A percentile compares a stretch with the other conserved stretches of the same genome.
Evolutionary conservation across 2,888 invertebrate species (phyloP).

Genomic region (Chrysotoxum bicinctum): DNA sequence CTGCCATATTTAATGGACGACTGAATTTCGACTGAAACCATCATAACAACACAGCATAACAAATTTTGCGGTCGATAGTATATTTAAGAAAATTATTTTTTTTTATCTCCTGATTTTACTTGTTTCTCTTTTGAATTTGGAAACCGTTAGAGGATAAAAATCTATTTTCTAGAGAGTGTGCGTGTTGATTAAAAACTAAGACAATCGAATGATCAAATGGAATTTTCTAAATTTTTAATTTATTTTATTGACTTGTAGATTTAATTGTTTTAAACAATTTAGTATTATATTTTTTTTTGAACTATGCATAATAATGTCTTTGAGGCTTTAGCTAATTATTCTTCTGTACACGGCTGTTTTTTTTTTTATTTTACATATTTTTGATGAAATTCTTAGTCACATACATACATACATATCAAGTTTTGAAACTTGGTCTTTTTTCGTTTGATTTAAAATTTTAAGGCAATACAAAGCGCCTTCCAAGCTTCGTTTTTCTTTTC

Average conservation of each 20-base stretch:
- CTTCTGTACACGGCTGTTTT: conserved; percentile 1
- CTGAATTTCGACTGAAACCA: not conserved
- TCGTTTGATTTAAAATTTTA: not conserved
- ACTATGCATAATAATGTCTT: not conserved
- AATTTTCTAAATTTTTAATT: conserved; percentile 8
- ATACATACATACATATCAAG: too few species aligned
- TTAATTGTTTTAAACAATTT: not conserved
- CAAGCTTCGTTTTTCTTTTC: too few species aligned
- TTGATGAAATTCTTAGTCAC: not conserved
- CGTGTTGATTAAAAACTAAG: conserved; percentile 6
- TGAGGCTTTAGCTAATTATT: not conserved
- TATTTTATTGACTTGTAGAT: not conserved
- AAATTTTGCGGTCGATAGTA: conserved; percentile 14
- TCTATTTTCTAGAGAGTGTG: conserved; percentile 1
- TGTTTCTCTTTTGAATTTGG: conserved; percentile 45
- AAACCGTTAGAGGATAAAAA: conserved; percentile 5
- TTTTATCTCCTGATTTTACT: conserved; percentile 42
- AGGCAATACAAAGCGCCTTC: too few species aligned
- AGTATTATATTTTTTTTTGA: not conserved
- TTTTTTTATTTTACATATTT: not conserved
- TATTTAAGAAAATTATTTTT: conserved; percentile 9
- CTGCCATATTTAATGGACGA: conserved; percentile 24
- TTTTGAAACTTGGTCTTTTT: too few species aligned
- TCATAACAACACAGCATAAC: not conserved
- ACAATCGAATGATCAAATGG: not conserved